A percentile compares a stretch with the other conserved stretches of the same genome.
Evolutionary conservation across 2,113 vertebrate species (phyloP).

Genomic region (Petaurus breviceps): DNA sequence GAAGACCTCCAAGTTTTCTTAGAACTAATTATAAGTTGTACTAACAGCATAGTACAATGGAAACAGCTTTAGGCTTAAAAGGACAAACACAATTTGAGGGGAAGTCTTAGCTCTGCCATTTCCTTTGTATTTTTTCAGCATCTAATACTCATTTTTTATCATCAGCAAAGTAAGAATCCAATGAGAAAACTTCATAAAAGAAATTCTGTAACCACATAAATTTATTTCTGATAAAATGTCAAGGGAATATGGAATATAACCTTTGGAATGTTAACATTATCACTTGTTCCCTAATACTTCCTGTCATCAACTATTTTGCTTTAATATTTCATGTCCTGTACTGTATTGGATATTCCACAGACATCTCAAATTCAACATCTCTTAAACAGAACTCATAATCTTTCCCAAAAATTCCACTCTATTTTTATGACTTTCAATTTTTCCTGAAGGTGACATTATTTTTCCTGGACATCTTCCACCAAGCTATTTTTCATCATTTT

Average conservation of each 20-base stretch:
- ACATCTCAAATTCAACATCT: neutral
- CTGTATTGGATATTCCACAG: neutral
- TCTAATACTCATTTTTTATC: neutral
- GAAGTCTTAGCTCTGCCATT: neutral
- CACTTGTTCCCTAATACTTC: neutral
- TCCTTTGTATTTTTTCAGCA: neutral
- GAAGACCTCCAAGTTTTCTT: neutral
- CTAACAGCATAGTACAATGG: neutral
- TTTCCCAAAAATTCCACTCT: neutral
- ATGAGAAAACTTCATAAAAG: neutral
- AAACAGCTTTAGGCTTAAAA: neutral
- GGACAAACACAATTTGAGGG: neutral
- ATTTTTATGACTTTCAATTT: neutral
- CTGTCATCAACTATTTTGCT: neutral
- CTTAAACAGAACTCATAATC: neutral
- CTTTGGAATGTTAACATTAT: neutral
- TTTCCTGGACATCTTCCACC: neutral
- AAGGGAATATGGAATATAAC: neutral
- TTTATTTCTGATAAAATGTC: neutral
- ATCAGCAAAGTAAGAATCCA: neutral
- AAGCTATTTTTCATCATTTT: neutral
- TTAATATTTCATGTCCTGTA: neutral
- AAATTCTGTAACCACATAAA: neutral
- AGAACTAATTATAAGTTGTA: neutral
- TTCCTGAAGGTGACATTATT: neutral